phyloP scores from a whole-genome alignment of 2,888 invertebrate genomes.

The Mythimna lalbum region DNA sequence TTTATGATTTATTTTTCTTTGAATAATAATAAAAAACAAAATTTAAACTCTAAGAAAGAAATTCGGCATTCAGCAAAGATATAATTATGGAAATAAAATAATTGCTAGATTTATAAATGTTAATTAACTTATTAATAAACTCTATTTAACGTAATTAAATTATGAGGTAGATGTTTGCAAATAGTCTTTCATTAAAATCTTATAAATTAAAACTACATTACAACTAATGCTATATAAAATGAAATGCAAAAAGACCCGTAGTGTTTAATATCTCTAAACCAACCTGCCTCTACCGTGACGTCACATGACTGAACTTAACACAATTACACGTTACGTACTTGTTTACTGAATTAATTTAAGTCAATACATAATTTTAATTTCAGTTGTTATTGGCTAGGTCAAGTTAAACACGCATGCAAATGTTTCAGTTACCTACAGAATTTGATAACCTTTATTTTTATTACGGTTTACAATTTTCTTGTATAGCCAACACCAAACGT shows the following conservation, averaged over 20 bases:
- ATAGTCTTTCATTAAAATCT: conserved; percentile 87
- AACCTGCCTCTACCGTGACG: conserved; percentile 59
- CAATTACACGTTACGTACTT: conserved; percentile 26
- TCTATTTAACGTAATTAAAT: conserved; percentile 87
- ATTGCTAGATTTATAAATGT: conserved; percentile 86
- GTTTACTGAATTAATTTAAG: conserved; percentile 10
- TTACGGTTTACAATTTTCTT: conserved; percentile 17
- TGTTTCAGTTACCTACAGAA: conserved; percentile 13
- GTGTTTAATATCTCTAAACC: conserved; percentile 67
- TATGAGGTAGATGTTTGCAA: conserved; percentile 90
- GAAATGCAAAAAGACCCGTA: conserved; percentile 80
- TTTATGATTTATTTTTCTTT: conserved; percentile 85
- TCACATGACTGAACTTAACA: conserved; percentile 44
- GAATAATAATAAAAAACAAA: conserved; percentile 89
- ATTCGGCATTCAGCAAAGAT: conserved; percentile 82
- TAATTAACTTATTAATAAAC: conserved; percentile 87
- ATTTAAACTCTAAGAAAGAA: conserved; percentile 88
- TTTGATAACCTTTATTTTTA: conserved; percentile 37
- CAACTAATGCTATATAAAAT: conserved; percentile 75
- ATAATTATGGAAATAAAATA: conserved; percentile 76
- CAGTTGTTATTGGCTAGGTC: conserved; percentile 20
- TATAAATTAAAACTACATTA: conserved; percentile 78
- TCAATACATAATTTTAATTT: conserved; percentile 24
- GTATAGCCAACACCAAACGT: conserved; percentile 26
- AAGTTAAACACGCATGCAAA: conserved; percentile 37